Evolutionary conservation across 2,888 invertebrate species (phyloP).

Genomic region (Isotomurus palustris): DNA sequence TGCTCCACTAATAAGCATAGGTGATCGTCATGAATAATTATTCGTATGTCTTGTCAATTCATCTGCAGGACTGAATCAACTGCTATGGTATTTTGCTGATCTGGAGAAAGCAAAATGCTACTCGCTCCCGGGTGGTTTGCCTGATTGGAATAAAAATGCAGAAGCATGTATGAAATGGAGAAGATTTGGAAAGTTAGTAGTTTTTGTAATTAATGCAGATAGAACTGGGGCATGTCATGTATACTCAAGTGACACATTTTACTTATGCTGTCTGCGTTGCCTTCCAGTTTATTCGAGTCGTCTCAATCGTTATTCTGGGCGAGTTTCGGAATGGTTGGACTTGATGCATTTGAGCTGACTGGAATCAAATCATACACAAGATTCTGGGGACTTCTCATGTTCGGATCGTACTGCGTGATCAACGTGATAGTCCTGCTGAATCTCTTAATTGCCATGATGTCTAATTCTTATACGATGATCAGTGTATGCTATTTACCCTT

Average conservation of each 20-base stretch:
- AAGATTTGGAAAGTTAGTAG: conserved; percentile 71
- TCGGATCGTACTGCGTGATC: conserved; percentile 90
- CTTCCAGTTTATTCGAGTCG: conserved; percentile 80
- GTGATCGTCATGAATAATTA: no score
- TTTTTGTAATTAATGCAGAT: neutral
- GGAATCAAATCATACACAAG: conserved; percentile 85
- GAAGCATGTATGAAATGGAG: conserved; percentile 82
- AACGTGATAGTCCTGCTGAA: conserved; percentile 90
- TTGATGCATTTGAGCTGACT: conserved; percentile 79
- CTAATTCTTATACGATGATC: conserved; percentile 80
- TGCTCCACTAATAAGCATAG: no score
- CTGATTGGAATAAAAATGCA: conserved; percentile 70
- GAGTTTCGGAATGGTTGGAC: conserved; percentile 85
- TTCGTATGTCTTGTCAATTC: conserved; percentile 46
- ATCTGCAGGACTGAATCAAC: conserved; percentile 54
- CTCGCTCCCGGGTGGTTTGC: conserved; percentile 64
- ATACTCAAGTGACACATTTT: neutral
- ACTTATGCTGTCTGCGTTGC: neutral
- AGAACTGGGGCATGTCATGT: no score
- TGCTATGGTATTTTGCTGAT: conserved; percentile 52
- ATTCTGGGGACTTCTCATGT: conserved; percentile 94
- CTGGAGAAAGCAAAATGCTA: conserved; percentile 77
- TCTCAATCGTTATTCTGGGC: conserved; percentile 96
- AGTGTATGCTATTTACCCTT: conserved; percentile 68
- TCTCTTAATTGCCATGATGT: conserved; percentile 97